Base-by-base conservation (phyloP, 2,797 vertebrate genomes). In the Peromyscus nudipes region DNA sequence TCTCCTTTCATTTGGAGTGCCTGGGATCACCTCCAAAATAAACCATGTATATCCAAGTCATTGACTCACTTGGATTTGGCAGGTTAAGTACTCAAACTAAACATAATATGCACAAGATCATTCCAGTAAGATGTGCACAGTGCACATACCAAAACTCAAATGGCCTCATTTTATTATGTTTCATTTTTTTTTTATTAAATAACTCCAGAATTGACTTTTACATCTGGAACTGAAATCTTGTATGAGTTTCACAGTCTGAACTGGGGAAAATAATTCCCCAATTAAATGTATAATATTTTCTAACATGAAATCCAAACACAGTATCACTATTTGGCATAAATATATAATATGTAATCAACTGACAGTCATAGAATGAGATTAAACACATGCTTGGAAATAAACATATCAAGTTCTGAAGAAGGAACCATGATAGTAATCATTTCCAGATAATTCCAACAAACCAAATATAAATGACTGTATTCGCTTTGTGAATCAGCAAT, bases 61-160 rank as follows among this genome's bases (percentile, higher is more conserved):
- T 95, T 84, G 43, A 94, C 62, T 94, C 65, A 84, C 12, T 46
- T 96, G 64, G 0, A 43, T 86, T 94, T 73, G 65, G 25, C 79
- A 46, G 3, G 37, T 11, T 6, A 57, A 75, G 4, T 1, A 71
- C 10, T 77, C 19, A 69, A 88, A 60, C 46, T 77, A 77, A 95
- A 76, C 34, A 40, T 34, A 80, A 21, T 71, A 34, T 67, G 11
- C 13, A 19, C 71, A 60, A 82, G 19, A 34, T 92, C 4, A 86
- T 43, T 89, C 9, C n/a, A 94, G 4, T 17, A 92, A 92, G 57
- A 34, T 88, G 85, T 92, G 29, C 55, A 90, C 1, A 52, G 21
- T n/a, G 37, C 92, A 86, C 10, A 34, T 69, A 60, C 10, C 2
- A 65, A 81, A 93, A 67, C 21, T 84, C 64, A 86, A 29, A 11